Conservation (phyloP, 2,888 invertebrate species). For the Leptura quadrifasciata region DNA sequence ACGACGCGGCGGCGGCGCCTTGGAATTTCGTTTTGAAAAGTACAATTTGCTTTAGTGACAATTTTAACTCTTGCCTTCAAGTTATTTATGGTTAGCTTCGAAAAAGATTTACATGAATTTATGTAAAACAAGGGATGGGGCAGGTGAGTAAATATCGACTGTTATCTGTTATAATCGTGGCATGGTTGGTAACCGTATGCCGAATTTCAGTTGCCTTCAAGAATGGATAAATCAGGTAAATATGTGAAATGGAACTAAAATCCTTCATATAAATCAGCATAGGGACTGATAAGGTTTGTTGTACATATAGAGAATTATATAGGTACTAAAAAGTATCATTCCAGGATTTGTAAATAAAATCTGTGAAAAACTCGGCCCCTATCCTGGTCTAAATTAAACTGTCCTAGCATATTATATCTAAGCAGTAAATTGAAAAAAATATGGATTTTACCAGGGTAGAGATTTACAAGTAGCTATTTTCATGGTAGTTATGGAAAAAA, state of each 20-base stretch:
- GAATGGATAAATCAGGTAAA: not conserved
- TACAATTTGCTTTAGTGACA: conserved; percentile 39
- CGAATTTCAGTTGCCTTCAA: not conserved
- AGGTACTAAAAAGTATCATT: too few relatives aligned
- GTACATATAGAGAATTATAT: too few relatives aligned
- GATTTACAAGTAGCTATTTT: too few relatives aligned
- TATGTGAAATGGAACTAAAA: not conserved
- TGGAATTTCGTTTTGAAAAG: not conserved
- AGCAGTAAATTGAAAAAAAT: too few relatives aligned
- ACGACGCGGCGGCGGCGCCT: too few relatives aligned
- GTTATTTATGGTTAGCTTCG: conserved; percentile 30
- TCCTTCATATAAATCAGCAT: not conserved
- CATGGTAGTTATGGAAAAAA: too few relatives aligned
- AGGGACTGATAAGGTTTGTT: too few relatives aligned
- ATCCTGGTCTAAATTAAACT: too few relatives aligned
- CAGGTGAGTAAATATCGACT: conserved; percentile 32
- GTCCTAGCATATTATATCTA: too few relatives aligned
- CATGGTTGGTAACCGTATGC: not conserved
- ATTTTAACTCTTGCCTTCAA: conserved; percentile 33
- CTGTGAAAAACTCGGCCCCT: too few relatives aligned
- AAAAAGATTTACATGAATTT: conserved; percentile 28
- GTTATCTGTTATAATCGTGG: conserved; percentile 11
- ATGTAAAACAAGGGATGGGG: conserved; percentile 22
- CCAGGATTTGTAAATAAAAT: too few relatives aligned
- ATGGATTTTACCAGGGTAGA: too few relatives aligned